Percentiles rank a stretch among this genome's conserved stretches.
phyloP scores from a whole-genome alignment of 2,797 vertebrate genomes.

The Ambastaia sidthimunki region DNA sequence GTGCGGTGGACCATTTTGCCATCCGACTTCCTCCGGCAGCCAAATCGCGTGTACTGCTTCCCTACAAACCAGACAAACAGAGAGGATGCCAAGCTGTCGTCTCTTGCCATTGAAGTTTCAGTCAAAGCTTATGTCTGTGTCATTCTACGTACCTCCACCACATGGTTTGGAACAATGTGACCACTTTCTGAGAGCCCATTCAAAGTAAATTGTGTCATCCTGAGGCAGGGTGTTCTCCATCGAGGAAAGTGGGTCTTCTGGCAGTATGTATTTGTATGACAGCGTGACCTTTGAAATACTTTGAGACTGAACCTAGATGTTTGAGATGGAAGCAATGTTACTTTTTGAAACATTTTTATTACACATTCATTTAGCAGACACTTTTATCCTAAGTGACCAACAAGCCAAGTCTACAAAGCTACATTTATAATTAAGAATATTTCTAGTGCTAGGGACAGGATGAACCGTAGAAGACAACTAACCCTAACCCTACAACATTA shows the following conservation, averaged over 20 bases:
- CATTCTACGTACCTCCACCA: slow-evolving; percentile 84
- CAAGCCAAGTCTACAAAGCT: no score
- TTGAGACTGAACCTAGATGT: slow-evolving; percentile 82
- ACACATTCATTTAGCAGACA: no score
- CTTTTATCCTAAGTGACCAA: no score
- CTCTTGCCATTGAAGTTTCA: slow-evolving; percentile 9
- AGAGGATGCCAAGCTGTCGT: slow-evolving; percentile 22
- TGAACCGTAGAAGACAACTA: no score
- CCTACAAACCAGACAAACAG: slow-evolving; percentile 73
- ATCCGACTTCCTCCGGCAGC: slow-evolving; percentile 91
- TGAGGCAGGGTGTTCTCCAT: slow-evolving; percentile 90
- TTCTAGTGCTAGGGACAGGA: no score
- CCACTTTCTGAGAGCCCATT: slow-evolving; percentile 98
- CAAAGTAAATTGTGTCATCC: slow-evolving; percentile 84
- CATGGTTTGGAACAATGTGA: slow-evolving; percentile 93
- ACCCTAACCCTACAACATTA: no score
- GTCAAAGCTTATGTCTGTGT: background rate
- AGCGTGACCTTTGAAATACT: slow-evolving; percentile 87
- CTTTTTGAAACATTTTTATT: background rate
- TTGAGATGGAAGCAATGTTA: background rate
- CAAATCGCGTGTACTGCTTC: slow-evolving; percentile 93
- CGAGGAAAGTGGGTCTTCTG: slow-evolving; percentile 83
- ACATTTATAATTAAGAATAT: no score
- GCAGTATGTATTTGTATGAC: slow-evolving; percentile 95
- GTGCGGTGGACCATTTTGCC: slow-evolving; percentile 92